A percentile compares a stretch with the other conserved stretches of the same genome.
phyloP scores from a whole-genome alignment of 2,888 invertebrate species.

The Acanthacorydalis orientalis region DNA sequence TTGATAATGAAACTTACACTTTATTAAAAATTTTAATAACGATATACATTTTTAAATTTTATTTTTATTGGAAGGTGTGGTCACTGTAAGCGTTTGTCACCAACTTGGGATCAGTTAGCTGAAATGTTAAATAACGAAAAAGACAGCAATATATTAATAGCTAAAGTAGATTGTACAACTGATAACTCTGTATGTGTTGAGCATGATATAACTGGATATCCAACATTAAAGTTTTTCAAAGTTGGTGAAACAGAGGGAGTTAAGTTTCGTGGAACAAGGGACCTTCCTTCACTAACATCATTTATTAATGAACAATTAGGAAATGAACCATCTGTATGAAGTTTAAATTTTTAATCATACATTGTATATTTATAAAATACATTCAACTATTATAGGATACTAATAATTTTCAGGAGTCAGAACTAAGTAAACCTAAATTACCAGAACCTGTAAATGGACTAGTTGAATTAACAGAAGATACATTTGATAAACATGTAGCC shows the following conservation, averaged over 20 bases:
- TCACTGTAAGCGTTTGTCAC: slow-evolving; percentile 61
- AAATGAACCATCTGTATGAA: slow-evolving; percentile 9
- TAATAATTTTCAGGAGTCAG: slow-evolving; percentile 13
- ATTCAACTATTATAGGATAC: slow-evolving; percentile 7
- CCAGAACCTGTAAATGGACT: slow-evolving; percentile 44
- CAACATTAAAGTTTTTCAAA: slow-evolving; percentile 59
- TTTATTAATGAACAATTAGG: slow-evolving; percentile 62
- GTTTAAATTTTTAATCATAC: not conserved
- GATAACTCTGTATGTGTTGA: slow-evolving; percentile 52
- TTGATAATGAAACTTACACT: not conserved
- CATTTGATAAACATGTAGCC: slow-evolving; percentile 52
- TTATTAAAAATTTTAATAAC: not conserved
- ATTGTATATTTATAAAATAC: slow-evolving; percentile 7
- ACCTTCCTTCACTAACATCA: slow-evolving; percentile 54
- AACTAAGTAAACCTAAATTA: slow-evolving; percentile 20
- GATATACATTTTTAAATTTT: not conserved
- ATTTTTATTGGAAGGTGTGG: slow-evolving; percentile 48
- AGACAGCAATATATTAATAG: slow-evolving; percentile 48
- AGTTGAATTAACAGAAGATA: slow-evolving; percentile 57
- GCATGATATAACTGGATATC: slow-evolving; percentile 57
- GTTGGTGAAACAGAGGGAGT: slow-evolving; percentile 45
- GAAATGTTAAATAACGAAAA: slow-evolving; percentile 45
- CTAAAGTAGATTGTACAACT: slow-evolving; percentile 64
- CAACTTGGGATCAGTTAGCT: slow-evolving; percentile 60
- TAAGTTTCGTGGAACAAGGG: slow-evolving; percentile 63